These are phyloP conservation scores for Steinernema carpocapsae DNA, from an alignment of 2,888 invertebrate genomes.

Conservation along the genomic window DNA sequence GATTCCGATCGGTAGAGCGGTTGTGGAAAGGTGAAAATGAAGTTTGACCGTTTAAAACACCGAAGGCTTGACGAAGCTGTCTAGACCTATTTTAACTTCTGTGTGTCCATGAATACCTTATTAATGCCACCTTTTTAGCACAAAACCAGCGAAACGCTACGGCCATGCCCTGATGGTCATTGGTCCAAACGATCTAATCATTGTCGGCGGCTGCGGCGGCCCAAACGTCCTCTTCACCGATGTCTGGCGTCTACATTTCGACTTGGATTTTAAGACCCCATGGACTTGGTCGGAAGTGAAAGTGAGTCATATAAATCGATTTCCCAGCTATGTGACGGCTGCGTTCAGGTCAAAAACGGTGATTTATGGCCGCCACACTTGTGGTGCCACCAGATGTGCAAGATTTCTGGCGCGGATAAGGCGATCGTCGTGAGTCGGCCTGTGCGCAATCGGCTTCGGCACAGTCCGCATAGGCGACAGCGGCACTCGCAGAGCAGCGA, in stretches of 20 bases:
- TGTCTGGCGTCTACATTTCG: conserved; percentile 86
- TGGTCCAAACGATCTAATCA: conserved; percentile 72
- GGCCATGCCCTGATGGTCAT: conserved; percentile 82
- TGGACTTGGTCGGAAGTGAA: conserved; percentile 48
- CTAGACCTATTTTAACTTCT: too few species aligned
- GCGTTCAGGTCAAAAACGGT: conserved; percentile 73
- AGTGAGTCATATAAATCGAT: conserved; percentile 34
- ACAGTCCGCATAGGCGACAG: conserved; percentile 19
- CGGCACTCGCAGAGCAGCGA: conserved; percentile 57
- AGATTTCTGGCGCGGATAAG: conserved; percentile 32
- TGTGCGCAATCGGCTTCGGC: conserved; percentile 25
- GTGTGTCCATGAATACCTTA: too few species aligned
- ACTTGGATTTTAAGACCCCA: conserved; percentile 74
- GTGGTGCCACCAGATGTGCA: conserved; percentile 80
- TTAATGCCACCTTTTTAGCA: conserved; percentile 49
- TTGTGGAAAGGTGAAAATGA: too few species aligned
- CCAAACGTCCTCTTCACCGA: conserved; percentile 79
- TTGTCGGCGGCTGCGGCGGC: conserved; percentile 72
- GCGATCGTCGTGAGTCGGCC: conserved; percentile 28
- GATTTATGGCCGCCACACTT: conserved; percentile 84
- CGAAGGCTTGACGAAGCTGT: too few species aligned
- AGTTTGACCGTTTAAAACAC: too few species aligned
- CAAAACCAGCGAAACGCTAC: conserved; percentile 82
- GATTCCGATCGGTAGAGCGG: too few species aligned
- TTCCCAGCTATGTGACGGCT: background rate